Evolutionary conservation across 2,797 vertebrate species (phyloP), one percentile per base, ranked within the genome.

Genomic region (Silurus aristotelis): DNA sequence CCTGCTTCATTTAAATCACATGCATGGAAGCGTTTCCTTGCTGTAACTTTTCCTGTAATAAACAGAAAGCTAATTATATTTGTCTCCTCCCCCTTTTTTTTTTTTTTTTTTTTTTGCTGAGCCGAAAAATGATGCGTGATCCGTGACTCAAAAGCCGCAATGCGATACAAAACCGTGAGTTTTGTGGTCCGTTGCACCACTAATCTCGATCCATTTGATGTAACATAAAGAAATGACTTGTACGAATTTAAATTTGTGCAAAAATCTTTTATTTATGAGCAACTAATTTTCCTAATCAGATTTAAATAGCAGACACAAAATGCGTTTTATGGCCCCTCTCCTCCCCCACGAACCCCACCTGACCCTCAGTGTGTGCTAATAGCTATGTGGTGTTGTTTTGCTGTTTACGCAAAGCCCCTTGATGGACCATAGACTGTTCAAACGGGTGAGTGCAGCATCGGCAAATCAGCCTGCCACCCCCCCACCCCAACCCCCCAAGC

Each of bases 341-440:
- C 85, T 89, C 12, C 20, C 48, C 17, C 48, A n/a, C 25, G 67
- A 55, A 67, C 85, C 95, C 95, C 90, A 83, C 88, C 89, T 88
- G 89, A 91, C 91, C 90, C 86, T 85, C 87, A 88, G 94, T 87
- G 90, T 94, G 84, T 96, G 96, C 97, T 99, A 99, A 99, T 97
- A 96, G 97, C 95, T 96, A 91, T 97, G 92, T 97, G 97, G 95
- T 98, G 94, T 99, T 98, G 97, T 99, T 98, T 99, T 97, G 95
- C 97, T 96, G 96, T 97, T 95, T 93, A 92, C 91, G 96, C 95
- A 95, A 99, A 99, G 98, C 98, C 98, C 98, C 95, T 98, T 99
- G 97, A 97, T 98, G 98, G 98, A 99, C 96, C 97, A 96, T 97
- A 98, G 98, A 95, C 98, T 97, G 96, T 97, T 97, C 96, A 98